These are phyloP conservation scores for Autographa pulchrina DNA, from an alignment of 2,888 invertebrate genomes.

Conservation along the genomic window DNA sequence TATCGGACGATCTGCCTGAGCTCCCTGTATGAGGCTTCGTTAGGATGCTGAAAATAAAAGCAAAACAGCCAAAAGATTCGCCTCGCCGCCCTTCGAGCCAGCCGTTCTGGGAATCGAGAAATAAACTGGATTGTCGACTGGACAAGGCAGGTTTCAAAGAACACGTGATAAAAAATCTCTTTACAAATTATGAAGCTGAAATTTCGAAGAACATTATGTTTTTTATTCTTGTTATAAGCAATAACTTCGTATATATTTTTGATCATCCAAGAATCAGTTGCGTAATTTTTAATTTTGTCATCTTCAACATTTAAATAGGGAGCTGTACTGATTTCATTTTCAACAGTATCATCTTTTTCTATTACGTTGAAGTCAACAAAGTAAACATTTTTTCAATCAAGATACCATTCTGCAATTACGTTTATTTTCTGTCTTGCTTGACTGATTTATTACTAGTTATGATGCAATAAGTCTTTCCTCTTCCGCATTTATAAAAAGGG, in stretches of 20 bases:
- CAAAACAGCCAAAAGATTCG: conserved; percentile 45
- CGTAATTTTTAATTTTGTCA: not conserved
- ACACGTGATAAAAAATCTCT: conserved; percentile 6
- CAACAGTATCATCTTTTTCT: not conserved
- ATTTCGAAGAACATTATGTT: not conserved
- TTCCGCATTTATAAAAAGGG: conserved; percentile 48
- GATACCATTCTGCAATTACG: conserved; percentile 31
- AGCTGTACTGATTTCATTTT: conserved; percentile 6
- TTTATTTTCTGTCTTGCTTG: conserved; percentile 33
- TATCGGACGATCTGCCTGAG: conserved; percentile 54
- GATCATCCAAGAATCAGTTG: not conserved
- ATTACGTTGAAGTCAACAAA: conserved; percentile 18
- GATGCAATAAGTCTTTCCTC: conserved; percentile 56
- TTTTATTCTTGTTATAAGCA: not conserved
- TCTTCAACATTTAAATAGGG: not conserved
- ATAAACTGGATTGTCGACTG: conserved; percentile 21
- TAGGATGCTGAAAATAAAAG: conserved; percentile 58
- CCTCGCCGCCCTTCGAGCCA: conserved; percentile 43
- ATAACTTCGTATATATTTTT: conserved; percentile 6
- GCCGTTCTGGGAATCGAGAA: conserved; percentile 45
- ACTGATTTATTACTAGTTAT: conserved; percentile 56
- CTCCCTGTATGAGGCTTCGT: conserved; percentile 53
- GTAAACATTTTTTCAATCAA: conserved; percentile 24
- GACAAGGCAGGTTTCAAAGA: conserved; percentile 48
- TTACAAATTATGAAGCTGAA: not conserved